Base-by-base conservation (phyloP, 2,888 invertebrate genomes). In the Acronicta alni region DNA sequence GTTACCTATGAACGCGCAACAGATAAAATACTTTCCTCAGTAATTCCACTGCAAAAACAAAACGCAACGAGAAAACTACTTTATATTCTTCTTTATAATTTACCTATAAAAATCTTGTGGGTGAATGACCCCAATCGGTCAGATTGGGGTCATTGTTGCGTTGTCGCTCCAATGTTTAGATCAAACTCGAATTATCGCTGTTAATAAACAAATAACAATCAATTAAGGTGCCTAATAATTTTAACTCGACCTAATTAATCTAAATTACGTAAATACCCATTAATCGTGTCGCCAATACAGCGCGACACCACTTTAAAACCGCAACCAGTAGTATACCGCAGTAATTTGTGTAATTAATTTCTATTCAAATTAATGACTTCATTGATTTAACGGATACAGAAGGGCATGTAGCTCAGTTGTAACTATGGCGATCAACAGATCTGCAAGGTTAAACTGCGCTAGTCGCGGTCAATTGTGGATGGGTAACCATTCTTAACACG, bases 291-390 rank as follows among this genome's bases (percentile, higher is more conserved):
- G 55, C 66, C 55, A 59, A 52, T 51, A 54, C 57, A 45, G 52
- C 30, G 30, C 54, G 51, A 71, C 35, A 66, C 72, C 59, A 52
- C 42, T 66, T 66, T 30, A 54, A 51, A 45, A 59, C 65, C 71
- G 18, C 57, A 53, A 17, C 15, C 16, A 41, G 16, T 44, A 44
- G 64, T 64, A 14, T 46, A 44, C 32, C 67, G 20, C 51, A 52
- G 59, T 48, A 52, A 66, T 68, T 66, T 55, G 46, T 41, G 32
- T 71, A 71, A 67, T 68, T 66, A 59, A 52, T 68, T 58, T 23
- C 41, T 55, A 30, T 45, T 66, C 59, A 59, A 52, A 59, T 66
- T 48, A 67, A 51, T 55, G 38, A 55, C 37, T 54, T 42, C 39
- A 49, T 49, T 14, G 37, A 64, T 49, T 62, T 38, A 38, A 54